Evolutionary conservation across 30 jellyfish, hydroid and myxozoan genomes (phyloP), one percentile per base, ranked within the genome.

Genomic region (Turritopsis dohrnii): DNA sequence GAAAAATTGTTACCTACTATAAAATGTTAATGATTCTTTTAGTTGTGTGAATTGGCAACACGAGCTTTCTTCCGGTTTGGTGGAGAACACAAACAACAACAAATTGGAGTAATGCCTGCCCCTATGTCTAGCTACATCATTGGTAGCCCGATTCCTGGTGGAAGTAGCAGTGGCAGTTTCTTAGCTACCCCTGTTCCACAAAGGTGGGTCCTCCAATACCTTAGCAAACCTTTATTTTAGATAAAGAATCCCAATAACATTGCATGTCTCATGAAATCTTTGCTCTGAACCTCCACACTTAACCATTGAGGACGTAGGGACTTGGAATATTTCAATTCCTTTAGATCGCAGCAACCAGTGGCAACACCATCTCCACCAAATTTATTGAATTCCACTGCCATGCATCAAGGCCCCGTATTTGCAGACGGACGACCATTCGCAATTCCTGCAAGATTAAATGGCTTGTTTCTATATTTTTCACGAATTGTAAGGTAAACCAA

Each of bases 11-110:
- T 21, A 16, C 18, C 81, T 60, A 0, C 77, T n/a, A 13, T 41
- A 41, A 41, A 13, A 41, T 13, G 9, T 41, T 3, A 41, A 41
- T 41, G 60, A 41, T 41, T 71, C 29, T 25, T 83, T 65, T 60
- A 92, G 98, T 73, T 93, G 52, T 94, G 85, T 17, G 89, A 81
- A 71, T 84, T 86, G 87, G 98, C 98, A 21, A 88, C 85, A 29
- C 96, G 89, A 41, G 98, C 98, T 1, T 93, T 93, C 82, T 93
- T 93, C 86, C 89, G 95, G 25, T 93, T 80, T 29, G 96, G 93
- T 54, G 82, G 82, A 52, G 95, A 82, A 71, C 28, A 23, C 0
- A 9, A 27, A 9, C 31, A 69, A n/a, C 28, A 27, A 7, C 31
- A 27, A 17, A 79, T 82, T 8, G 52, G 52, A 19, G 28, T 87